These are phyloP conservation scores for Punctoribates punctum DNA, from an alignment of 2,888 invertebrate genomes.

Conservation along the genomic window DNA sequence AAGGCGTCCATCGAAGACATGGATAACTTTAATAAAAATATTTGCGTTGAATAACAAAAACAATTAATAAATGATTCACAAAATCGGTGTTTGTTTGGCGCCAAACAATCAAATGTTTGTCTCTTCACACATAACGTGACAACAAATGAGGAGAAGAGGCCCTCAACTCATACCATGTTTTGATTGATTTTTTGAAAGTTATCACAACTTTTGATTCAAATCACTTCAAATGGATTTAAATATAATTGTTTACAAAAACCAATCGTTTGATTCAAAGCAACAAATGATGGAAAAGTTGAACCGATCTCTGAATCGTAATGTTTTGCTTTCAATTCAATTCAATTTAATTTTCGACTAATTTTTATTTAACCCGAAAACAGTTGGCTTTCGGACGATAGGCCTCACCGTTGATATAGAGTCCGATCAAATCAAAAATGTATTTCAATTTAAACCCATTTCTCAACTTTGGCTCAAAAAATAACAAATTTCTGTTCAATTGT, in stretches of 20 bases:
- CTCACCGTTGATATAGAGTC: not conserved
- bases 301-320: not conserved
- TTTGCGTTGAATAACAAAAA: no score
- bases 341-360: not conserved
- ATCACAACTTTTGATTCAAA: not conserved
- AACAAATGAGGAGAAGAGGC: not conserved
- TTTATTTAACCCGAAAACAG: conserved; percentile 6
- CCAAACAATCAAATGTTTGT: not conserved
- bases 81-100: not conserved
- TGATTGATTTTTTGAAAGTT: not conserved
- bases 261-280: conserved; percentile 17
- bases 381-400: not conserved
- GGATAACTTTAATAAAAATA: not conserved
- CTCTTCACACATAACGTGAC: not conserved
- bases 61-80: not conserved
- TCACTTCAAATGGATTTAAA: conserved; percentile 28
- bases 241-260: conserved; percentile 24
- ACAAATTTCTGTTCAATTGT: not conserved
- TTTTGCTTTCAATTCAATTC: not conserved
- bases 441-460: not conserved
- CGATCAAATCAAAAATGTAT: conserved; percentile 7
- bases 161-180: not conserved
- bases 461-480: not conserved
- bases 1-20: not conserved
- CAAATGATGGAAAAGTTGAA: not conserved